phyloP scores from a whole-genome alignment of 2,113 vertebrate species.

The Nothobranchius furzeri region DNA sequence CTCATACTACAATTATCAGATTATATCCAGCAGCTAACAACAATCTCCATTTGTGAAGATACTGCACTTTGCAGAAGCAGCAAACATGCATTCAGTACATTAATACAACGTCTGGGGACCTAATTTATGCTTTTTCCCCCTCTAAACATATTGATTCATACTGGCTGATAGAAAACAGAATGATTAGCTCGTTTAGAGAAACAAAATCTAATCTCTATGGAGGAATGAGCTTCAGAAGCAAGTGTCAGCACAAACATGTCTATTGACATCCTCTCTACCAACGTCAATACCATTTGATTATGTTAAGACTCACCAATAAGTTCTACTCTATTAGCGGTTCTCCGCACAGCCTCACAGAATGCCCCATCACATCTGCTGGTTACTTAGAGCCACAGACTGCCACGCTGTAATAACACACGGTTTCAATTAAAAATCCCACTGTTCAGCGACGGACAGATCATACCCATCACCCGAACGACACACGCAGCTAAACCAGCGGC shows the following conservation, averaged over 20 bases:
- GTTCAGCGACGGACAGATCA: slow-evolving; percentile 18
- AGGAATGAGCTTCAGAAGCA: slow-evolving; percentile 46
- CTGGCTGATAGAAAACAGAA: neutral
- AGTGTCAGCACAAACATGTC: slow-evolving; percentile 70
- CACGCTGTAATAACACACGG: slow-evolving; percentile 27
- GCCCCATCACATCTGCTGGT: slow-evolving; percentile 53
- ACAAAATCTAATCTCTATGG: slow-evolving; percentile 52
- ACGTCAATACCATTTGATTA: slow-evolving; percentile 71
- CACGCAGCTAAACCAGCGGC: slow-evolving; percentile 48
- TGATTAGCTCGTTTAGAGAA: slow-evolving; percentile 5
- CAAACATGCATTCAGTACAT: neutral
- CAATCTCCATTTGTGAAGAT: neutral
- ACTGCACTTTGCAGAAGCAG: neutral
- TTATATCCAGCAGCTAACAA: neutral
- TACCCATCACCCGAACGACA: slow-evolving; percentile 40
- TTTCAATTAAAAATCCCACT: slow-evolving; percentile 1
- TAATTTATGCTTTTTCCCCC: neutral
- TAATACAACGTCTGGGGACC: neutral
- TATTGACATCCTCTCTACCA: slow-evolving; percentile 66
- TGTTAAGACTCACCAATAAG: slow-evolving; percentile 65
- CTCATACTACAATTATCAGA: neutral
- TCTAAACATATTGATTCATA: neutral
- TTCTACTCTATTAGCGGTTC: slow-evolving; percentile 49
- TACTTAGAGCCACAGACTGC: slow-evolving; percentile 46
- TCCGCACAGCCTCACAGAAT: slow-evolving; percentile 50